Conservation (phyloP, 2,113 vertebrate species). For the Lagopus muta region DNA sequence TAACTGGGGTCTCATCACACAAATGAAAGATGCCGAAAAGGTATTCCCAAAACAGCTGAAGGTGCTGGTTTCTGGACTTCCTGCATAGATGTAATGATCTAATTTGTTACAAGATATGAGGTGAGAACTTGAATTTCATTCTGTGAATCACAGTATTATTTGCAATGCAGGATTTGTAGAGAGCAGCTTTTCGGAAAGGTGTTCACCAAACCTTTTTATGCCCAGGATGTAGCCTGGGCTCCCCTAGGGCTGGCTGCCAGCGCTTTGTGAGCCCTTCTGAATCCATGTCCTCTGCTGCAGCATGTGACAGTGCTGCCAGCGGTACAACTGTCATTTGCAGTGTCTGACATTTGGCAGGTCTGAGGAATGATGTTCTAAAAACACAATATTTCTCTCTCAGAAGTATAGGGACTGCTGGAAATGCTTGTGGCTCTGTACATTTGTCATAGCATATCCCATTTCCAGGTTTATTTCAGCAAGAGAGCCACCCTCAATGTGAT, state of each 20-base stretch:
- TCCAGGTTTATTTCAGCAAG: not conserved
- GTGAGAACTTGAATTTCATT: not conserved
- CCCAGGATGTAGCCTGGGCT: not conserved
- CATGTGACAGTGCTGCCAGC: not conserved
- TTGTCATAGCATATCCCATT: not conserved
- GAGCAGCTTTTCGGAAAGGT: not conserved
- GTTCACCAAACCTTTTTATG: not conserved
- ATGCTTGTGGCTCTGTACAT: not conserved
- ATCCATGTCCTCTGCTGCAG: constrained; percentile 5
- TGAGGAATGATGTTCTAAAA: constrained; percentile 3
- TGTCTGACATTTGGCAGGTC: not conserved
- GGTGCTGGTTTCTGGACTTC: not conserved
- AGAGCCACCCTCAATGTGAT: not conserved
- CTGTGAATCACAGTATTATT: not conserved
- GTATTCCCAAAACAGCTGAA: not conserved
- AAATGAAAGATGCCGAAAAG: not conserved
- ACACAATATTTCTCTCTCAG: not conserved
- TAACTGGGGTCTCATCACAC: not conserved
- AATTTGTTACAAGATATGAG: not conserved
- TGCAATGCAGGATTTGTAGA: not conserved
- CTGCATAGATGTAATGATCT: not conserved
- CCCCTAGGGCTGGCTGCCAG: not conserved
- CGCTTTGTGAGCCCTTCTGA: constrained; percentile 18
- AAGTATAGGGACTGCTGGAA: not conserved
- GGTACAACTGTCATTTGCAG: not conserved